phyloP scores from a whole-genome alignment of 2,888 invertebrate genomes.

The Arrhopalites spinosus region DNA sequence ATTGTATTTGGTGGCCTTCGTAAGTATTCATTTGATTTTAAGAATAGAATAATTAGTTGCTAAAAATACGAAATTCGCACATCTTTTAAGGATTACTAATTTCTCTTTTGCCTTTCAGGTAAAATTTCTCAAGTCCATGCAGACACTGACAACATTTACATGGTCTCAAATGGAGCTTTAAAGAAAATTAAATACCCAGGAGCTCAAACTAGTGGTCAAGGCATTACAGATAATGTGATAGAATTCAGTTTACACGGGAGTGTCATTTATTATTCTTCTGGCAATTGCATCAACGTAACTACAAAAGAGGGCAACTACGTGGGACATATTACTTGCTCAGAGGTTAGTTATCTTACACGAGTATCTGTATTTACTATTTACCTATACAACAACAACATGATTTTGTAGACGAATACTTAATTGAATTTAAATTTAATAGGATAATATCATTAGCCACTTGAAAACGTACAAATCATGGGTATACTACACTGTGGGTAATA shows the following conservation, averaged over 20 bases:
- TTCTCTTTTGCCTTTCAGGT: no score
- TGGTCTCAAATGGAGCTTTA: neutral
- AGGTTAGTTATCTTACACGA: neutral
- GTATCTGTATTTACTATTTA: neutral
- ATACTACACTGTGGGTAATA: slow-evolving; percentile 11
- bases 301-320: slow-evolving; percentile 13
- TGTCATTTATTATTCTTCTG: slow-evolving; percentile 15
- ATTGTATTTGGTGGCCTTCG: slow-evolving; percentile 64
- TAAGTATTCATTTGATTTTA: no score
- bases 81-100: no score
- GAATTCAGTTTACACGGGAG: slow-evolving; percentile 15
- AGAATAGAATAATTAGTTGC: neutral
- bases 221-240: neutral
- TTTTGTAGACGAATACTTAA: no score
- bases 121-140: no score
- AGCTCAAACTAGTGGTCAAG: neutral
- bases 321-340: slow-evolving; percentile 6
- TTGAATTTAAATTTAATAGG: neutral
- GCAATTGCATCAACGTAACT: slow-evolving; percentile 28
- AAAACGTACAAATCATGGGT: slow-evolving; percentile 23
- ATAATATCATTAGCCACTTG: neutral
- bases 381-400: no score
- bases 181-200: neutral
- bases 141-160: no score
- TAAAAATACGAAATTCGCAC: no score